These are phyloP conservation scores for Polyommatus icarus DNA, from an alignment of 2,888 invertebrate species.

Conservation along the genomic window DNA sequence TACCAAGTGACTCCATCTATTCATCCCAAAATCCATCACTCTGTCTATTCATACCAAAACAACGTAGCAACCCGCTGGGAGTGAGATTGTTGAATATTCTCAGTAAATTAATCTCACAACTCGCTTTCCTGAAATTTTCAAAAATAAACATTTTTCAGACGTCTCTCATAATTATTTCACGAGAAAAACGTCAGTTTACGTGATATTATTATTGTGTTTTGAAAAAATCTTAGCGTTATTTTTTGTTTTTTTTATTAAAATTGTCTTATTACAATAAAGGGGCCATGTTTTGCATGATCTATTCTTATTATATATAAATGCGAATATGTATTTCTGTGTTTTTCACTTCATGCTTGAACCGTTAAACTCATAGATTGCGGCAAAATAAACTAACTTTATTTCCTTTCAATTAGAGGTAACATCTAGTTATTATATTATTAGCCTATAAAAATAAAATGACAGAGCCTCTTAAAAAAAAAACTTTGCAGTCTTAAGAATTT, in stretches of 20 bases:
- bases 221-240: background rate
- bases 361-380: too few relatives aligned
- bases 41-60: slow-evolving; percentile 15
- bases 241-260: background rate
- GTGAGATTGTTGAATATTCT: slow-evolving; percentile 28
- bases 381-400: too few relatives aligned
- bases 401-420: too few relatives aligned
- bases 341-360: too few relatives aligned
- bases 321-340: too few relatives aligned
- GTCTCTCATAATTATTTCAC: background rate
- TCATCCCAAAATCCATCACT: slow-evolving; percentile 16
- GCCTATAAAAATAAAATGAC: too few relatives aligned
- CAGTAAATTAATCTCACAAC: slow-evolving; percentile 18
- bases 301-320: too few relatives aligned
- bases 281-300: too few relatives aligned
- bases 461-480: too few relatives aligned
- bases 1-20: background rate
- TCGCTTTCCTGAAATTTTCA: background rate
- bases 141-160: background rate
- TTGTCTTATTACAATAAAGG: too few relatives aligned
- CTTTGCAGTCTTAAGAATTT: too few relatives aligned
- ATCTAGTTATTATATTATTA: too few relatives aligned
- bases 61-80: background rate
- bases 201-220: background rate
- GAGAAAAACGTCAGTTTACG: background rate